Percentiles rank a stretch among this genome's conserved stretches.
These are phyloP conservation scores for Thumatha senex DNA, from an alignment of 2,888 invertebrate species.

Conservation along the genomic window DNA sequence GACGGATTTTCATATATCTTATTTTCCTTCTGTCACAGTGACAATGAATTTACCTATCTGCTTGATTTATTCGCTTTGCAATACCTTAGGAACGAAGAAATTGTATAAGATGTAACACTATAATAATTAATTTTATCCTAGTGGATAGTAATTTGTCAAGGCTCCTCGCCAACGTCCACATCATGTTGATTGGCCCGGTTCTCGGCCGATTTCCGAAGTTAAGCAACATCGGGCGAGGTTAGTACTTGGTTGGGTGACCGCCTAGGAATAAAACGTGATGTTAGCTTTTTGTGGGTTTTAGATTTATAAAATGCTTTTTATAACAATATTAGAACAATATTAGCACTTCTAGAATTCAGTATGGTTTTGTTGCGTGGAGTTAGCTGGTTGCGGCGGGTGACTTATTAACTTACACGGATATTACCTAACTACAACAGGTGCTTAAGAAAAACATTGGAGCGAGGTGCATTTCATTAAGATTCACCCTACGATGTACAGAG, in stretches of 20 bases:
- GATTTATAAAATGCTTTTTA: too few relatives aligned
- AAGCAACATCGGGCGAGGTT: constrained; percentile 74
- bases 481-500: constrained; percentile 15
- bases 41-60: neutral
- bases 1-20: neutral
- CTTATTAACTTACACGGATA: constrained; percentile 53
- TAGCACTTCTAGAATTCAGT: constrained; percentile 15
- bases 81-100: neutral
- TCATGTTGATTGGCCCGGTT: constrained; percentile 72
- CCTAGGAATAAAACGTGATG: constrained; percentile 54
- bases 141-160: too few relatives aligned
- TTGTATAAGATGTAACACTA: constrained; percentile 9
- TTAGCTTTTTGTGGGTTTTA: too few relatives aligned
- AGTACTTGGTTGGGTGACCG: constrained; percentile 75
- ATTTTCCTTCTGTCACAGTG: neutral
- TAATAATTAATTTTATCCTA: too few relatives aligned
- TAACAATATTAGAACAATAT: too few relatives aligned
- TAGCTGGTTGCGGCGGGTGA: constrained; percentile 35
- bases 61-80: neutral
- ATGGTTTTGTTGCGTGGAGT: constrained; percentile 15
- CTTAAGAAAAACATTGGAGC: constrained; percentile 33
- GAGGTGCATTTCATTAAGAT: constrained; percentile 42
- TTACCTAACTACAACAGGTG: constrained; percentile 58
- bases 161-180: constrained; percentile 52
- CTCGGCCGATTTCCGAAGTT: constrained; percentile 77